Conservation (phyloP, 2,888 invertebrate genomes). For the Nymphalis urticae region DNA sequence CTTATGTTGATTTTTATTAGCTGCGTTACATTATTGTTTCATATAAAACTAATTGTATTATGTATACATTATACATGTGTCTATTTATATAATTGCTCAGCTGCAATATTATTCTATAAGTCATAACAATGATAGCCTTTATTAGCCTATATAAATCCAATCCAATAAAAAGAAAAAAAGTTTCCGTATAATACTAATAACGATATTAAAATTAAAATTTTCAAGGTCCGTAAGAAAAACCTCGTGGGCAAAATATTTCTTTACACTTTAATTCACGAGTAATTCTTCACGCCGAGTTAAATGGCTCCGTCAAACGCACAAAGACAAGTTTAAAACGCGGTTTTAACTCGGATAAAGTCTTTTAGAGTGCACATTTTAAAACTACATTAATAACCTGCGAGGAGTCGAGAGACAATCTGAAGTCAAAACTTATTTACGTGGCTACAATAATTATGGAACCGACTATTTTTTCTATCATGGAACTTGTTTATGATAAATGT, state of each 20-base stretch:
- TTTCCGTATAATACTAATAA: too few species aligned
- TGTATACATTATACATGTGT: too few species aligned
- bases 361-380: constrained; percentile 73
- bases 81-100: too few species aligned
- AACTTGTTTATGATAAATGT: too few species aligned
- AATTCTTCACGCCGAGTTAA: constrained; percentile 48
- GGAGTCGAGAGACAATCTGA: constrained; percentile 56
- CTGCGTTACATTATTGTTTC: too few species aligned
- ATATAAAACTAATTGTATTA: too few species aligned
- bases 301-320: constrained; percentile 63
- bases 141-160: too few species aligned
- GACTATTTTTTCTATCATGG: not conserved
- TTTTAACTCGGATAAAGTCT: constrained; percentile 69
- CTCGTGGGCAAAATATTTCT: not conserved
- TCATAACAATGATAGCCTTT: too few species aligned
- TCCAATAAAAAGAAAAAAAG: too few species aligned
- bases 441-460: constrained; percentile 37
- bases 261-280: constrained; percentile 12
- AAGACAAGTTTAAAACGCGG: constrained; percentile 65
- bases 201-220: too few species aligned
- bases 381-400: constrained; percentile 73
- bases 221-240: not conserved
- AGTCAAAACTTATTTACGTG: constrained; percentile 55
- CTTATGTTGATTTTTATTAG: too few species aligned
- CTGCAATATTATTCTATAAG: too few species aligned